Conservation (phyloP, 2,888 invertebrate species). For the Schizotus pectinicornis region DNA sequence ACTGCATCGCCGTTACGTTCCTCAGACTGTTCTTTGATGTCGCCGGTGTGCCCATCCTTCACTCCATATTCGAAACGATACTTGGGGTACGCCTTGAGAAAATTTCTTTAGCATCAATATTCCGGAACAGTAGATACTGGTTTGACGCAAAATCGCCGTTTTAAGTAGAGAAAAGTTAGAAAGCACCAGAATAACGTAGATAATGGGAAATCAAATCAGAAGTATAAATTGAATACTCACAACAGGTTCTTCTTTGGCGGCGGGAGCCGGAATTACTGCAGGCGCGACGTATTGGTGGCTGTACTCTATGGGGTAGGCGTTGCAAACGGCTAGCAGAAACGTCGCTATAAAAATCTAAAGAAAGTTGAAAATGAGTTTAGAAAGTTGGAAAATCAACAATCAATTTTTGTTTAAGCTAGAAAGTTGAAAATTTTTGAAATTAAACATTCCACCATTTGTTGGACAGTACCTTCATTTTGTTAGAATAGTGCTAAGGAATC, state of each 20-base stretch:
- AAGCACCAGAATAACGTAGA: neutral
- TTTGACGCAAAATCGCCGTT: neutral
- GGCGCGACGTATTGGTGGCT: constrained; percentile 20
- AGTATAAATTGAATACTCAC: constrained; percentile 27
- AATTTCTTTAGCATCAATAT: constrained; percentile 1
- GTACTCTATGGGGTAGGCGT: constrained; percentile 33
- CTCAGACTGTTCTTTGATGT: constrained; percentile 73
- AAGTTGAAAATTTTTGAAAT: neutral
- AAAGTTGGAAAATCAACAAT: no score
- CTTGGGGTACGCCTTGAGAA: constrained; percentile 68
- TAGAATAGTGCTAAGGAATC: constrained; percentile 2
- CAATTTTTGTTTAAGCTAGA: neutral
- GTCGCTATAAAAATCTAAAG: constrained; percentile 2
- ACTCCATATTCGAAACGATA: constrained; percentile 75
- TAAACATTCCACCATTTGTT: neutral
- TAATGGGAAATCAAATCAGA: neutral
- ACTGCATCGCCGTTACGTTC: constrained; percentile 75
- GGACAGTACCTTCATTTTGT: constrained; percentile 32
- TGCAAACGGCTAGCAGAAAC: neutral
- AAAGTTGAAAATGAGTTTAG: no score
- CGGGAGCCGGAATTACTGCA: constrained; percentile 20
- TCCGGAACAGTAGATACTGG: constrained; percentile 1
- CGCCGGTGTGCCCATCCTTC: constrained; percentile 75
- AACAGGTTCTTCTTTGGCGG: constrained; percentile 33
- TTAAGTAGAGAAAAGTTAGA: neutral